These are phyloP conservation scores for Gryon sp. DNA, from an alignment of 1,140 invertebrate genomes.

Conservation along the genomic window DNA sequence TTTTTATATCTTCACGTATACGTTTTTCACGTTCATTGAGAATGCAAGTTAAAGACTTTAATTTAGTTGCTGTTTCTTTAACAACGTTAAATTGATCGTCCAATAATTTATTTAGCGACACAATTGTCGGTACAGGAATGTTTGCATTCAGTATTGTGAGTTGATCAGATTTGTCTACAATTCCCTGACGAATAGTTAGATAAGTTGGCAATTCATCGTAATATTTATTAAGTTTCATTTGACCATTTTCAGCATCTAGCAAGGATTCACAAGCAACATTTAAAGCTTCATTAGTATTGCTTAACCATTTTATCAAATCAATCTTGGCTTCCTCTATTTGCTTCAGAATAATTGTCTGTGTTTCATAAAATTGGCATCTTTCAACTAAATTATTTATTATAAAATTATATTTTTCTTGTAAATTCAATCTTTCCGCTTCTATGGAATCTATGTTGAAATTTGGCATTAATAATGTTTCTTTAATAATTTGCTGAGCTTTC, in stretches of 20 bases:
- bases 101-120: slow-evolving; percentile 84
- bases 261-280: slow-evolving; percentile 87
- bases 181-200: slow-evolving; percentile 86
- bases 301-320: slow-evolving; percentile 91
- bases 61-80: slow-evolving; percentile 85
- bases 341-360: slow-evolving; percentile 93
- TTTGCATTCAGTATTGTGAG: slow-evolving; percentile 89
- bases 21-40: slow-evolving; percentile 87
- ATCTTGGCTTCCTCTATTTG: slow-evolving; percentile 92
- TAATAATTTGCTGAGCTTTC: slow-evolving; percentile 85
- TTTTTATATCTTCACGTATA: slow-evolving; percentile 86
- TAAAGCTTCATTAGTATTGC: slow-evolving; percentile 87
- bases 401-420: slow-evolving; percentile 87
- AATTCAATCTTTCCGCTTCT: slow-evolving; percentile 82
- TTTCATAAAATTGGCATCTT: slow-evolving; percentile 88
- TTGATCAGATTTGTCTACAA: slow-evolving; percentile 89
- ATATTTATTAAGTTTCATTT: slow-evolving; percentile 89
- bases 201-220: slow-evolving; percentile 91
- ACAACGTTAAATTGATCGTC: slow-evolving; percentile 89
- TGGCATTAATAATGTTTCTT: slow-evolving; percentile 87
- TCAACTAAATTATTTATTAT: slow-evolving; percentile 85
- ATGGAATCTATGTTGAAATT: slow-evolving; percentile 85
- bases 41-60: slow-evolving; percentile 85
- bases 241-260: slow-evolving; percentile 88
- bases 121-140: slow-evolving; percentile 84